These are phyloP conservation scores for Junonia oenone DNA, from an alignment of 2,888 invertebrate genomes.

Conservation along the genomic window DNA sequence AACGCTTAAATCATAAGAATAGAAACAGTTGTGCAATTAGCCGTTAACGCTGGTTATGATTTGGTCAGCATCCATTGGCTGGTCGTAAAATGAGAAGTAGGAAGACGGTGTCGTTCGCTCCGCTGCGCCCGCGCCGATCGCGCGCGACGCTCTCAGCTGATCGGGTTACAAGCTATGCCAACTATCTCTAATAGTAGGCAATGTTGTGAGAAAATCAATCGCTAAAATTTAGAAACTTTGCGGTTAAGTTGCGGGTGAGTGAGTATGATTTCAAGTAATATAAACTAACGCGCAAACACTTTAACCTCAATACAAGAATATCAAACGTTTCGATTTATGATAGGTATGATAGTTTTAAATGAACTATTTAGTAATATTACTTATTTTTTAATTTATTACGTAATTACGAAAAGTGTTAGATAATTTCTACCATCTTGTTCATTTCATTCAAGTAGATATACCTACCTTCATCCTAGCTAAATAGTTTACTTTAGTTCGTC, in stretches of 20 bases:
- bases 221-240: constrained; percentile 33
- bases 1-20: neutral
- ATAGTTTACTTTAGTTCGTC: too few species aligned
- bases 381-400: too few species aligned
- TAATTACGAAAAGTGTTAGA: too few species aligned
- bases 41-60: constrained; percentile 55
- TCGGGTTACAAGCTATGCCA: constrained; percentile 53
- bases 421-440: too few species aligned
- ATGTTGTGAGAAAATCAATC: constrained; percentile 43
- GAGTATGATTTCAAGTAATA: constrained; percentile 26
- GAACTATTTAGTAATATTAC: too few species aligned
- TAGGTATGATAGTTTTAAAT: too few species aligned
- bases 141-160: constrained; percentile 59
- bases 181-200: constrained; percentile 40
- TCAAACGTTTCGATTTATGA: neutral
- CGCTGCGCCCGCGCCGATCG: constrained; percentile 53
- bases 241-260: constrained; percentile 29
- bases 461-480: too few species aligned
- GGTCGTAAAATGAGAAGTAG: constrained; percentile 68
- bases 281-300: constrained; percentile 15
- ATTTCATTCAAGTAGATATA: too few species aligned
- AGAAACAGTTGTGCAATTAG: constrained; percentile 37
- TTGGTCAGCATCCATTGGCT: constrained; percentile 57
- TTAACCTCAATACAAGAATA: constrained; percentile 10
- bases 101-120: constrained; percentile 61